Percentiles rank a stretch among this genome's conserved stretches.
Conservation (phyloP, 2,888 invertebrate genomes). For the Rhamnusium bicolor region DNA sequence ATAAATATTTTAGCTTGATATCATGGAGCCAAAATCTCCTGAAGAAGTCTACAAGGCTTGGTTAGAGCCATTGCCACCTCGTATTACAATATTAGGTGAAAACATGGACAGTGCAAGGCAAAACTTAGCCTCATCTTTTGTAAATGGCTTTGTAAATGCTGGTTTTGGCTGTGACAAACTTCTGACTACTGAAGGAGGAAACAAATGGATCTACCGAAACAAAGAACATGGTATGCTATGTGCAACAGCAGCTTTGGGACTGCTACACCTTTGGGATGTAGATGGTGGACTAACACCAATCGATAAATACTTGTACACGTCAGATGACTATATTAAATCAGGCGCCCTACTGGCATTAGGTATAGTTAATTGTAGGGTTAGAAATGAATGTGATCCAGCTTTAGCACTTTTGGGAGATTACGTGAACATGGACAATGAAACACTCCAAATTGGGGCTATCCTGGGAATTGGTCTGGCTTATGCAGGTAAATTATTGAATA, state of each 20-base stretch:
- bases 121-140: slow-evolving; percentile 97
- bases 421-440: slow-evolving; percentile 86
- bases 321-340: slow-evolving; percentile 86
- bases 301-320: slow-evolving; percentile 85
- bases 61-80: slow-evolving; percentile 82
- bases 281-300: slow-evolving; percentile 98
- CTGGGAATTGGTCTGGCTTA: slow-evolving; percentile 95
- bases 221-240: slow-evolving; percentile 98
- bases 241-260: slow-evolving; percentile 96
- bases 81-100: slow-evolving; percentile 81
- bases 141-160: slow-evolving; percentile 99
- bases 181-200: slow-evolving; percentile 84
- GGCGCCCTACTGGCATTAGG: slow-evolving; percentile 97
- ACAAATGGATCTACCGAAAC: slow-evolving; percentile 72
- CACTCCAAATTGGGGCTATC: slow-evolving; percentile 90
- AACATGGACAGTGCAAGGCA: slow-evolving; percentile 94
- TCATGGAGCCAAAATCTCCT: slow-evolving; percentile 98
- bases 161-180: slow-evolving; percentile 98
- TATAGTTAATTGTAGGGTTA: slow-evolving; percentile 96
- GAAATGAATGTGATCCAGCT: slow-evolving; percentile 98
- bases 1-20: slow-evolving; percentile 82
- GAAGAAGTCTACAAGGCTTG: slow-evolving; percentile 99
- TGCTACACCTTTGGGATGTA: slow-evolving; percentile 98
- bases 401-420: slow-evolving; percentile 96
- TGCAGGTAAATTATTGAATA: slow-evolving; percentile 77